phyloP scores from a whole-genome alignment of 2,797 vertebrate species.

The Gastrophryne carolinensis region DNA sequence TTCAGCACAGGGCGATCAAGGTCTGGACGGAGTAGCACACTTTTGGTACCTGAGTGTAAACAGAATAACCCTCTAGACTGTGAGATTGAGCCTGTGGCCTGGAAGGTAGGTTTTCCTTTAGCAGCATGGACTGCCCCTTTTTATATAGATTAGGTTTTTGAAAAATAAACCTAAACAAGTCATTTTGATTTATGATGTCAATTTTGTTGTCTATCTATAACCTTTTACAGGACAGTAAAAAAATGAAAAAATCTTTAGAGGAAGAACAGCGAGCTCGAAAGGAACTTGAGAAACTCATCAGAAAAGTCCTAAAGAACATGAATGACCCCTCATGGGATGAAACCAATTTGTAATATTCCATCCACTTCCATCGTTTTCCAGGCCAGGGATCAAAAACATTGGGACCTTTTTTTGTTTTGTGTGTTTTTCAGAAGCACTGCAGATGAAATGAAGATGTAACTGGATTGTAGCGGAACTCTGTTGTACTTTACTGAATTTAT shows the following conservation, averaged over 20 bases:
- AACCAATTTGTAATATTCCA: slow-evolving; percentile 86
- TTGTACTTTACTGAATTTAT: slow-evolving; percentile 57
- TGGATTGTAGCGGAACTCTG: slow-evolving; percentile 58
- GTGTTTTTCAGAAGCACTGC: slow-evolving; percentile 61
- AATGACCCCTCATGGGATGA: slow-evolving; percentile 97
- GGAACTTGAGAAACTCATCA: slow-evolving; percentile 92
- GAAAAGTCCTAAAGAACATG: slow-evolving; percentile 90
- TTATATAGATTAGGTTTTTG: too few relatives aligned
- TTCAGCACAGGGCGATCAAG: too few relatives aligned
- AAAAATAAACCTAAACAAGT: too few relatives aligned
- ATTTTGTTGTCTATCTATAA: too few relatives aligned
- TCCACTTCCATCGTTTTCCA: slow-evolving; percentile 53
- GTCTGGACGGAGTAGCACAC: too few relatives aligned
- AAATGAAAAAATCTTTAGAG: slow-evolving; percentile 94
- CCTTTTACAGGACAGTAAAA: slow-evolving; percentile 87
- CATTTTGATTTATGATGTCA: too few relatives aligned
- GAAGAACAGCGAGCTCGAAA: slow-evolving; percentile 94
- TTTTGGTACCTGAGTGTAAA: too few relatives aligned
- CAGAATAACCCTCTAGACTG: too few relatives aligned
- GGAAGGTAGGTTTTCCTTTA: too few relatives aligned
- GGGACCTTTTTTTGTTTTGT: slow-evolving; percentile 58
- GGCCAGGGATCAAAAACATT: slow-evolving; percentile 59
- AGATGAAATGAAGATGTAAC: slow-evolving; percentile 64
- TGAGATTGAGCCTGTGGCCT: too few relatives aligned
- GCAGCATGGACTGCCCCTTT: too few relatives aligned